A percentile compares a stretch with the other conserved stretches of the same genome.
Conservation (phyloP, 2,888 invertebrate genomes). For the Dorcus hopei region DNA sequence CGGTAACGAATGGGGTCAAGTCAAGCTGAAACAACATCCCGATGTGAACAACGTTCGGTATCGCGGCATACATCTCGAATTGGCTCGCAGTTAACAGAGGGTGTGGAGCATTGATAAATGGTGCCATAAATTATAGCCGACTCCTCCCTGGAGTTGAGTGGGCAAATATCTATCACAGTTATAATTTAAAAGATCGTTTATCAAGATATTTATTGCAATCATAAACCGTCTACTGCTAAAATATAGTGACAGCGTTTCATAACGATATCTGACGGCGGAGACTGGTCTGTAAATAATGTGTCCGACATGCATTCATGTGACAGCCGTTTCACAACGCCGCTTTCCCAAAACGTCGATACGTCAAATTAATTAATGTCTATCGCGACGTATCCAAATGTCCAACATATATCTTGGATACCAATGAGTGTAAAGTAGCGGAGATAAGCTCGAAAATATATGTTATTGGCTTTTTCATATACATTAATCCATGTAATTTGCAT, state of each 20-base stretch:
- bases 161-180: conserved; percentile 53
- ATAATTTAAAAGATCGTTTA: conserved; percentile 53
- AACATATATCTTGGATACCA: conserved; percentile 30
- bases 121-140: conserved; percentile 49
- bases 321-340: conserved; percentile 20
- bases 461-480: conserved; percentile 32
- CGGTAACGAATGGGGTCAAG: conserved; percentile 50
- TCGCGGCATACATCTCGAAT: conserved; percentile 57
- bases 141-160: conserved; percentile 52
- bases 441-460: conserved; percentile 33
- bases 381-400: conserved; percentile 30
- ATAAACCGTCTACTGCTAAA: conserved; percentile 46
- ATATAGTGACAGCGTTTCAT: conserved; percentile 40
- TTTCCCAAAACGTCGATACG: conserved; percentile 31
- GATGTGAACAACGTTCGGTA: conserved; percentile 37
- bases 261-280: conserved; percentile 27
- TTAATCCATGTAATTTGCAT: conserved; percentile 39
- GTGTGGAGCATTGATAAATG: conserved; percentile 54
- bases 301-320: conserved; percentile 23
- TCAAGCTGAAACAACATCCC: conserved; percentile 50
- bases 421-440: conserved; percentile 32
- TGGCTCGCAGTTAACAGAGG: conserved; percentile 54
- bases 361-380: conserved; percentile 37
- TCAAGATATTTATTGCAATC: conserved; percentile 52
- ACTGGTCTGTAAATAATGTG: conserved; percentile 30